These are phyloP conservation scores for Hydractinia symbiolongicarpus DNA, from an alignment of 30 jellyfish, hydroid and myxozoan genomes.

Conservation along the genomic window DNA sequence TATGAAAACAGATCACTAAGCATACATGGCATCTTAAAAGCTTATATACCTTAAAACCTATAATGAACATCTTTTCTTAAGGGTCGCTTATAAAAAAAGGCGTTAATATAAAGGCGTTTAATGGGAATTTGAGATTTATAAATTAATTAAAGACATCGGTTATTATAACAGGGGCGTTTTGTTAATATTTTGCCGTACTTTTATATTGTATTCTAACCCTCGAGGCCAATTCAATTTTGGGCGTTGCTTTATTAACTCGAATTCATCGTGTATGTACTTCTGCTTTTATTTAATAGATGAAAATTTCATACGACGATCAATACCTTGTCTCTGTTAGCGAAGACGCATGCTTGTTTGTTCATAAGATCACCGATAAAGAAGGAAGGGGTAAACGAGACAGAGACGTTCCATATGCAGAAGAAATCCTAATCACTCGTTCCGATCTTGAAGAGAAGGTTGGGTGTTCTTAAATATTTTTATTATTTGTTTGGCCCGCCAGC, in stretches of 20 bases:
- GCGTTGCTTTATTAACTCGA: not conserved
- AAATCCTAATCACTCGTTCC: slow-evolving; percentile 79
- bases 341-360: slow-evolving; percentile 79
- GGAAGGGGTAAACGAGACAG: slow-evolving; percentile 96
- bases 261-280: not conserved
- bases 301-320: slow-evolving; percentile 88
- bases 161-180: too few species aligned
- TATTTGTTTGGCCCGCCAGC: not conserved
- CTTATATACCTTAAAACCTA: too few species aligned
- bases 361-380: slow-evolving; percentile 85
- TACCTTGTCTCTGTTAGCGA: slow-evolving; percentile 86
- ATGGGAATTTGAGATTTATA: too few species aligned
- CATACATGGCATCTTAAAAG: too few species aligned
- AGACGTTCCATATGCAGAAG: slow-evolving; percentile 94
- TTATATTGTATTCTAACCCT: too few species aligned
- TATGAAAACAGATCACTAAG: too few species aligned
- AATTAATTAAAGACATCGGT: too few species aligned
- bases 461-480: not conserved
- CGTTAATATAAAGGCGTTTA: too few species aligned
- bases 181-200: too few species aligned
- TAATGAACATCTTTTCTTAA: too few species aligned
- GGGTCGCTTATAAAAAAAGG: too few species aligned
- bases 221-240: too few species aligned
- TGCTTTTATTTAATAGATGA: slow-evolving; percentile 44
- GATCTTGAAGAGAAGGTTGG: slow-evolving; percentile 95